Evolutionary conservation across 2,797 vertebrate species (phyloP), one percentile per base, ranked within the genome.

Genomic region (Pteropus rufus): DNA sequence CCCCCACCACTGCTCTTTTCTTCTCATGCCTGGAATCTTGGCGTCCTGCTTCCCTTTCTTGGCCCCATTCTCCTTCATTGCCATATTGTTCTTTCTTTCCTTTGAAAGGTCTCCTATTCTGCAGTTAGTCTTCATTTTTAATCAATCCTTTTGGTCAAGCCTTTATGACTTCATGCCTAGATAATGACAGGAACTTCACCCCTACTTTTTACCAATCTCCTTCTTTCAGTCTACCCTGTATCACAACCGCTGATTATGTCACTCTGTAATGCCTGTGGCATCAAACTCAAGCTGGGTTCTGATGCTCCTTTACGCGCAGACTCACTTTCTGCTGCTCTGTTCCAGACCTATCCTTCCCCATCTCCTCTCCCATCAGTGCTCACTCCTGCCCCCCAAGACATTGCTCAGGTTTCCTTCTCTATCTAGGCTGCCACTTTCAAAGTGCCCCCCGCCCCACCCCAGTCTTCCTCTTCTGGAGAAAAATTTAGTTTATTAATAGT

Each of bases 401-500:
- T 36, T 69, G 41, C 7, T 58, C 23, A 21, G 2, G 1, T 6
- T 19, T n/a, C 46, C 52, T 36, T 94, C 77, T 44, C 67, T 39
- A 10, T 31, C 15, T 41, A 23, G 49, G 70, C 2, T 39, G 4
- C 26, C 11, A 15, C 36, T 69, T 86, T 54, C 36, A 18, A 2
- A 19, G 26, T 44, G 23, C 24, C 46, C 5, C 41, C 24, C 15
- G 36, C 24, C 8, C 24, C 26, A 62, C 26, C 26, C 58, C 26
- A 60, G n/a, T 44, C 6, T 54, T 83, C 31, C 8, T 18, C 18
- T 36, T 60, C 36, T 12, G 29, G 95, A 89, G 44, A 86, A 94
- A 94, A 97, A 67, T 4, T 69, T 49, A 18, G 4, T 72, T 92
- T 87, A 39, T 46, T 34, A 79, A 75, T 23, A 49, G n/a, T 23